Conservation (phyloP, 2,888 invertebrate genomes). For the Callyntrura sp. region DNA sequence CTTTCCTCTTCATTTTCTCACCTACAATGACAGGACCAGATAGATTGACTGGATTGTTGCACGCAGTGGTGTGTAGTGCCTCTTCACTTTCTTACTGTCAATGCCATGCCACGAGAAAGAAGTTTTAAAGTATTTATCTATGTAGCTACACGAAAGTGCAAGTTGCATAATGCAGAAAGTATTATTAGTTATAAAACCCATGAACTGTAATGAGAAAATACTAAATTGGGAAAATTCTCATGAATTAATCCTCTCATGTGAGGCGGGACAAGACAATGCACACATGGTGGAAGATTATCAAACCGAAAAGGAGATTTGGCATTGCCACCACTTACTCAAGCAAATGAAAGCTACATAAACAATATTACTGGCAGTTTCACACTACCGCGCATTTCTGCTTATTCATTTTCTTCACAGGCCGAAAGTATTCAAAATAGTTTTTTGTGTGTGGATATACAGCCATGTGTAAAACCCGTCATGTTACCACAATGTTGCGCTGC, state of each 20-base stretch:
- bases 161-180: conserved; percentile 17
- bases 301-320: conserved; percentile 54
- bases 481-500: conserved; percentile 28
- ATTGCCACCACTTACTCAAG: conserved; percentile 41
- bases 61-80: conserved; percentile 9
- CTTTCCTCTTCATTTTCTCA: conserved; percentile 37
- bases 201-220: conserved; percentile 55
- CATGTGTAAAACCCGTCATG: conserved; percentile 14
- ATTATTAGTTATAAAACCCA: background rate
- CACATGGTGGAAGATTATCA: background rate
- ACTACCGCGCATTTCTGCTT: background rate
- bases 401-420: background rate
- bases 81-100: background rate
- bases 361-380: conserved; percentile 17
- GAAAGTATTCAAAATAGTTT: background rate
- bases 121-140: conserved; percentile 12
- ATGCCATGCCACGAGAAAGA: background rate
- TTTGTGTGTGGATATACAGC: background rate
- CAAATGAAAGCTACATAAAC: conserved; percentile 52
- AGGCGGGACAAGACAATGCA: conserved; percentile 40
- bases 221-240: conserved; percentile 62
- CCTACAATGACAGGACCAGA: conserved; percentile 26
- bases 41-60: conserved; percentile 18
- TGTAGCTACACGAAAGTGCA: conserved; percentile 54
- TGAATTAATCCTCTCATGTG: conserved; percentile 57